Percentiles rank a stretch among this genome's conserved stretches.
These are phyloP conservation scores for Diachasma alloeum DNA, from an alignment of 1,140 invertebrate species.

Conservation along the genomic window DNA sequence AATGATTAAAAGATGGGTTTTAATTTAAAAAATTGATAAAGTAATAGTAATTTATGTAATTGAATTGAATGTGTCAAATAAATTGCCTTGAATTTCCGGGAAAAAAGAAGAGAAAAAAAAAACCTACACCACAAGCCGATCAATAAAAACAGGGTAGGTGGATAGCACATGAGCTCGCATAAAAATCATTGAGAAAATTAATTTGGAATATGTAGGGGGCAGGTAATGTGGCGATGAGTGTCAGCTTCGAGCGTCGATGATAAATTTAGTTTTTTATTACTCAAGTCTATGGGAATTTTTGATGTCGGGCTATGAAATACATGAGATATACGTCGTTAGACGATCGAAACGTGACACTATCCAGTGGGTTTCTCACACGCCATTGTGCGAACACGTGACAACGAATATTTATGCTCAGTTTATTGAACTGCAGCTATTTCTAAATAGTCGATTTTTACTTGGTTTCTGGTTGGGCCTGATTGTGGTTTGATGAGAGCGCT, in stretches of 20 bases:
- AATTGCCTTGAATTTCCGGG: background rate
- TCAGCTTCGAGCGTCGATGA: constrained; percentile 34
- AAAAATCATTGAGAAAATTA: background rate
- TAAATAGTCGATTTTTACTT: constrained; percentile 37
- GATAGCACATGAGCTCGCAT: background rate
- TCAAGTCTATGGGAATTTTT: constrained; percentile 23
- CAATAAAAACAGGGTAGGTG: constrained; percentile 42
- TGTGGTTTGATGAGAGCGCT: constrained; percentile 16
- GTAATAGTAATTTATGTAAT: background rate
- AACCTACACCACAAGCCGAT: constrained; percentile 57
- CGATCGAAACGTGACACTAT: background rate
- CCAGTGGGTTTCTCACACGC: background rate
- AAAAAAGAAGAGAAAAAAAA: background rate
- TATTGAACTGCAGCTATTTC: constrained; percentile 58
- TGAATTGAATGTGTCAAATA: background rate
- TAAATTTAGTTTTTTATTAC: constrained; percentile 12
- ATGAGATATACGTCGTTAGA: background rate
- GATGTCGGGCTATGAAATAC: background rate
- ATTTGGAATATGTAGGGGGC: constrained; percentile 31
- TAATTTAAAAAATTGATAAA: constrained; percentile 35
- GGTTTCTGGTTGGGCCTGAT: constrained; percentile 18
- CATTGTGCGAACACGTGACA: constrained; percentile 28
- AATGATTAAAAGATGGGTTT: constrained; percentile 29
- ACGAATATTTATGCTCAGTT: constrained; percentile 35
- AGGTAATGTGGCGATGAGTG: background rate